Percentiles rank a stretch among this genome's conserved stretches.
Evolutionary conservation across 1,140 invertebrate species (phyloP).

Genomic region (Drosophila jambulina): DNA sequence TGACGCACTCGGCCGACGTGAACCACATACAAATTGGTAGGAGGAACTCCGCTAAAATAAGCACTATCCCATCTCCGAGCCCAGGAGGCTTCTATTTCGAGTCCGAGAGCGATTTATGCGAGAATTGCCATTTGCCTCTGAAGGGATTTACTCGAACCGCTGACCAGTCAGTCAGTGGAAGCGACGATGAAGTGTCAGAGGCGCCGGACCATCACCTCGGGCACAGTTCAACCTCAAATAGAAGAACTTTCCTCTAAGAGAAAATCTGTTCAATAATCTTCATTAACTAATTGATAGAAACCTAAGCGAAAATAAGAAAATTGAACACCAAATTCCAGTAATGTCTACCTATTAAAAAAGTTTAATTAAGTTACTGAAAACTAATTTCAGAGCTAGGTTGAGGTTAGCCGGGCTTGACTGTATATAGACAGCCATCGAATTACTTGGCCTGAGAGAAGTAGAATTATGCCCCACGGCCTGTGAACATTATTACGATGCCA

Average conservation of each 20-base stretch:
- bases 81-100: constrained; percentile 13
- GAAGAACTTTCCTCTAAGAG: not conserved
- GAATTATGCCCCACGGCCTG: constrained; percentile 41
- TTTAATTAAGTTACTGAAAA: not conserved
- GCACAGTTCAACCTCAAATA: not conserved
- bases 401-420: constrained; percentile 5
- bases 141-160: constrained; percentile 36
- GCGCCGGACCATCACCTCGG: not conserved
- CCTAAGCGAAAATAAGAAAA: too few species aligned
- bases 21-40: constrained; percentile 53
- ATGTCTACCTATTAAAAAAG: not conserved
- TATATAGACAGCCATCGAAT: constrained; percentile 22
- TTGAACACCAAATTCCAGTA: too few species aligned
- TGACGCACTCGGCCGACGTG: constrained; percentile 48
- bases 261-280: too few species aligned
- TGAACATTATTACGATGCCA: constrained; percentile 40
- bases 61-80: constrained; percentile 17
- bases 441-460: constrained; percentile 12
- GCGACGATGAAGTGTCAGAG: constrained; percentile 8
- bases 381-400: not conserved
- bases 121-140: constrained; percentile 24
- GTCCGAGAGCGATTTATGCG: constrained; percentile 47
- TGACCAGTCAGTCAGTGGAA: constrained; percentile 27
- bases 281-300: too few species aligned
- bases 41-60: constrained; percentile 16